Percentiles rank a stretch among this genome's conserved stretches.
Conservation (phyloP, 2,888 invertebrate genomes). For the Odontocolon sp. region DNA sequence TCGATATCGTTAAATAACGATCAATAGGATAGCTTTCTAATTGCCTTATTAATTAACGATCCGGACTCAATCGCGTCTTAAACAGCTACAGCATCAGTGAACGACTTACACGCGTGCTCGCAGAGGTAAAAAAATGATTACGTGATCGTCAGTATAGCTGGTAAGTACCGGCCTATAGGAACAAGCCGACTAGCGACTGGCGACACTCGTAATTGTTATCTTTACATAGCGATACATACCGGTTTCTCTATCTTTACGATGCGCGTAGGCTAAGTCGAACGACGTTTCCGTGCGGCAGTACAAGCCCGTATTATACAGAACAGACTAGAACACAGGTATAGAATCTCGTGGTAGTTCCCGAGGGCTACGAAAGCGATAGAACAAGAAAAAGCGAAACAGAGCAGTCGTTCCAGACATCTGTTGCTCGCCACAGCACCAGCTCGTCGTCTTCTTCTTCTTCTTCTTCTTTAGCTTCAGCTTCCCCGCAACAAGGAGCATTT, state of each 20-base stretch:
- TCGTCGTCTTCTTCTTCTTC: conserved; percentile 61
- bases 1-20: conserved; percentile 41
- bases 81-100: not conserved
- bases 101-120: conserved; percentile 18
- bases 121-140: not conserved
- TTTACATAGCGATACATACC: conserved; percentile 60
- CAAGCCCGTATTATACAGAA: conserved; percentile 46
- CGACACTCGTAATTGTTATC: conserved; percentile 63
- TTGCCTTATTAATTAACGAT: conserved; percentile 60
- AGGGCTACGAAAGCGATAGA: conserved; percentile 56
- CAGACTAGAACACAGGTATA: conserved; percentile 23
- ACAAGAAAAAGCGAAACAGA: conserved; percentile 27
- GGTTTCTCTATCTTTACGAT: conserved; percentile 61
- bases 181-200: conserved; percentile 47
- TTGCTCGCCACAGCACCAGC: conserved; percentile 69
- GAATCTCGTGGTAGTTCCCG: conserved; percentile 51
- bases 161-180: conserved; percentile 30
- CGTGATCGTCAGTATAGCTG: conserved; percentile 21
- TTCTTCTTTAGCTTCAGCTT: conserved; percentile 64
- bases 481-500: conserved; percentile 77
- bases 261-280: conserved; percentile 60
- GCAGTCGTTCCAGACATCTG: conserved; percentile 79
- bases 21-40: conserved; percentile 49
- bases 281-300: conserved; percentile 32
- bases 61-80: conserved; percentile 48